A percentile compares a stretch with the other conserved stretches of the same genome.
These are phyloP conservation scores for Cosmopolites sordidus DNA, from an alignment of 2,888 invertebrate genomes.

Conservation along the genomic window DNA sequence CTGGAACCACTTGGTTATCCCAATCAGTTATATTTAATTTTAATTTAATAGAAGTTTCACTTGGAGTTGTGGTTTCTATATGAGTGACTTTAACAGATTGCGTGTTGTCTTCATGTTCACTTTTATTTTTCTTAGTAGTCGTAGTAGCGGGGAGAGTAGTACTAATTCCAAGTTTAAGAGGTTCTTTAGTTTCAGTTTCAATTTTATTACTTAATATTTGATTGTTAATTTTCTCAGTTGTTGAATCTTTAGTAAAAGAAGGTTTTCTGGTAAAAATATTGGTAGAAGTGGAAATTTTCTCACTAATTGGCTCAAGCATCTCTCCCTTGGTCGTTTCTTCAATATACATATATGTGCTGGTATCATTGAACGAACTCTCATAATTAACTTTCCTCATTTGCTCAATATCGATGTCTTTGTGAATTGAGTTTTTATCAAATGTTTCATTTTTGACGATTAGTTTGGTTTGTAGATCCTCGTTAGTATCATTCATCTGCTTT, in stretches of 20 bases:
- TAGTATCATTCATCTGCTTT: slow-evolving; percentile 30
- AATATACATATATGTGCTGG: slow-evolving; percentile 45
- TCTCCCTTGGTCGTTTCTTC: slow-evolving; percentile 17
- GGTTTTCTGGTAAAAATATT: slow-evolving; percentile 31
- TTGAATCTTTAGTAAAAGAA: slow-evolving; percentile 31
- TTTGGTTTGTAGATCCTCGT: slow-evolving; percentile 39
- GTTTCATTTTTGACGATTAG: slow-evolving; percentile 37
- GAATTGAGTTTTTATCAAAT: slow-evolving; percentile 36
- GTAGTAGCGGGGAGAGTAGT: slow-evolving; percentile 9
- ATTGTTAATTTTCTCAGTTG: slow-evolving; percentile 32
- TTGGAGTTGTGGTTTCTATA: not conserved
- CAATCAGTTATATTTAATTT: slow-evolving; percentile 30
- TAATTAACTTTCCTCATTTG: slow-evolving; percentile 51
- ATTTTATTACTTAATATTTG: slow-evolving; percentile 43
- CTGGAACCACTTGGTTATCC: slow-evolving; percentile 40
- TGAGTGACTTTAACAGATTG: slow-evolving; percentile 7
- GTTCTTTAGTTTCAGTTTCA: slow-evolving; percentile 35
- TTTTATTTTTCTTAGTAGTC: slow-evolving; percentile 21
- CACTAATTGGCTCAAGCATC: slow-evolving; percentile 2
- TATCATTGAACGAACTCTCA: slow-evolving; percentile 54
- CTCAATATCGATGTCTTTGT: slow-evolving; percentile 44
- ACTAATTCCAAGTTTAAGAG: slow-evolving; percentile 5
- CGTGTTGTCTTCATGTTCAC: slow-evolving; percentile 13
- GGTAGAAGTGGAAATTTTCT: slow-evolving; percentile 7
- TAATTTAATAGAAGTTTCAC: slow-evolving; percentile 1